Base-by-base conservation (phyloP, 2,113 vertebrate genomes). In the Oryzias javanicus region DNA sequence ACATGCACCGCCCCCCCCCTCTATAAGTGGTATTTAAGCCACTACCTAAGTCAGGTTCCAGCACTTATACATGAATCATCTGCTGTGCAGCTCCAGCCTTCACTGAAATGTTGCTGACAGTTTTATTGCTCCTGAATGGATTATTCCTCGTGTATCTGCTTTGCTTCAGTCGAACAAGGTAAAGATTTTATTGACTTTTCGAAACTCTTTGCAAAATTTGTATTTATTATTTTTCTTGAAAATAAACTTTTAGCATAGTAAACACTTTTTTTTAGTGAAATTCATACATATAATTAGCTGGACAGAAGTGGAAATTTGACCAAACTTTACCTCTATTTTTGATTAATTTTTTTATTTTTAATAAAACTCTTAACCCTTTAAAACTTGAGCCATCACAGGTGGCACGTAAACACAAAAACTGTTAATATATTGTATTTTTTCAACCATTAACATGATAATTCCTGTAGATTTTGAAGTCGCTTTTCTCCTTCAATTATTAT, bases 91-190 rank as follows among this genome's bases (percentile, higher is more conserved):
- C 19, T 59, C 49, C 20, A 58, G 62, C 17, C 25, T 2, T 58
- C 42, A 17, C 40, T 48, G 80, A 57, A 40, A 91, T 90, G 89
- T 5, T 80, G 50, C 88, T 83, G 85, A 74, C 68, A 25, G 50
- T 70, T 52, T 56, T 82, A 10, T 49, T 87, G 13, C 29, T 90
- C 1, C 14, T 89, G 5, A 60, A 17, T 49, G 86, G 79, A 70
- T 20, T 89, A 16, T 27, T 89, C 8, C 5, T 73, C 4, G 20
- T 87, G 12, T 1, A 78, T 24, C 20, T 87, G 3, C 7, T 86
- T 16, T 86, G 5, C 60, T 72, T 17, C 4, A 72, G 60, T 42
- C 78, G 89, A 18, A 83, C 12, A 41, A 90, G 91, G 91, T 92
- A 84, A 91, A 61, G 22, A 13, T 54, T 14, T 41, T 55, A 0